Percentiles rank a stretch among this genome's conserved stretches.
phyloP scores from a whole-genome alignment of 2,113 vertebrate genomes.

The Eolophus roseicapilla region DNA sequence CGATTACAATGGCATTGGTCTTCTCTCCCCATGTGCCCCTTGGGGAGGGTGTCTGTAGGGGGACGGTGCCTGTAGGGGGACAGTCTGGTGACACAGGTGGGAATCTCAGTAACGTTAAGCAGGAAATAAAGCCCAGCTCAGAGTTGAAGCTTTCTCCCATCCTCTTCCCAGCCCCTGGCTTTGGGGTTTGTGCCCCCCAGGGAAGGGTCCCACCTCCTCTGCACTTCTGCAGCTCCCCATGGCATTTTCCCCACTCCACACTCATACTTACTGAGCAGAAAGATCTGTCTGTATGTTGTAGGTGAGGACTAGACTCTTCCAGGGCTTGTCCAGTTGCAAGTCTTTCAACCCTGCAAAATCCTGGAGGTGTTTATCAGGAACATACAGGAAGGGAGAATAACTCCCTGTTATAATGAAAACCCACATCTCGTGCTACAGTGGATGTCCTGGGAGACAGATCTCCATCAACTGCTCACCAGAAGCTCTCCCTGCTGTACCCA shows the following conservation, averaged over 20 bases:
- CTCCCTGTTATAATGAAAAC: not conserved
- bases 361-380: not conserved
- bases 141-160: not conserved
- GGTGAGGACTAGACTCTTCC: not conserved
- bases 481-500: not conserved
- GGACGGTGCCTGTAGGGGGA: not conserved
- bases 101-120: not conserved
- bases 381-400: not conserved
- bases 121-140: not conserved
- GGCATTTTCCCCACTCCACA: not conserved
- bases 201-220: not conserved
- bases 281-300: not conserved
- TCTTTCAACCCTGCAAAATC: not conserved
- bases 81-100: not conserved
- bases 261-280: no score
- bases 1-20: not conserved
- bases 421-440: rapidly evolving
- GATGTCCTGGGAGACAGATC: not conserved
- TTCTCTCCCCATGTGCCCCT: not conserved
- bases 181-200: rapidly evolving
- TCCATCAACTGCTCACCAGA: not conserved
- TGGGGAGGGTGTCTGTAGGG: not conserved
- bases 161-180: not conserved
- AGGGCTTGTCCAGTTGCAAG: not conserved
- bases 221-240: not conserved